Conservation (phyloP, 1,140 invertebrate species). For the Pseudomyrmex dendroicus region DNA sequence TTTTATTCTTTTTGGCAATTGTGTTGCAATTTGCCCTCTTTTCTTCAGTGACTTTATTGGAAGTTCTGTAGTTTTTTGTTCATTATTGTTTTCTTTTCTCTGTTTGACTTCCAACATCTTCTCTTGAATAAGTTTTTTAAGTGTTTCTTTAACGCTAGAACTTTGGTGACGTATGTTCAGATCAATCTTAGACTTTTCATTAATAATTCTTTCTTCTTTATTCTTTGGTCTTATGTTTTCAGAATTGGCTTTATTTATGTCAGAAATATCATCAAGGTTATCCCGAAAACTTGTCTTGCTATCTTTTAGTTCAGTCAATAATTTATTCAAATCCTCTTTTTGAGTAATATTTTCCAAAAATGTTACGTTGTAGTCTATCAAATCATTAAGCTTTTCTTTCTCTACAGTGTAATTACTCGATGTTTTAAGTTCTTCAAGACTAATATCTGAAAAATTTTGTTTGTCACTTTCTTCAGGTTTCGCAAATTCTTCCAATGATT, state of each 20-base stretch:
- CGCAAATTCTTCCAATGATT: conserved; percentile 73
- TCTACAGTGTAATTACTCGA: conserved; percentile 16
- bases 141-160: conserved; percentile 77
- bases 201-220: conserved; percentile 12
- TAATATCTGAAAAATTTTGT: conserved; percentile 5
- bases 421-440: not conserved
- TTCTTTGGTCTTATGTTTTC: conserved; percentile 23
- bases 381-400: not conserved
- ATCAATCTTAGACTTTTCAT: conserved; percentile 49
- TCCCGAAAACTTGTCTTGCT: not conserved
- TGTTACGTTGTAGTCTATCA: not conserved
- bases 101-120: conserved; percentile 78
- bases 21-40: conserved; percentile 46
- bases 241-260: not conserved
- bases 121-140: conserved; percentile 81
- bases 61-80: conserved; percentile 65
- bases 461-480: conserved; percentile 54
- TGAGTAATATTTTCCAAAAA: conserved; percentile 14
- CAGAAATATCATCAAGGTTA: conserved; percentile 14
- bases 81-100: conserved; percentile 62
- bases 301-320: conserved; percentile 1
- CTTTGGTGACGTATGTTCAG: conserved; percentile 62
- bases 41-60: conserved; percentile 47
- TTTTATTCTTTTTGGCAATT: conserved; percentile 65
- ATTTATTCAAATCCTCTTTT: conserved; percentile 25